Evolutionary conservation across 2,113 vertebrate genomes (phyloP).

Genomic region (Aythya baeri): DNA sequence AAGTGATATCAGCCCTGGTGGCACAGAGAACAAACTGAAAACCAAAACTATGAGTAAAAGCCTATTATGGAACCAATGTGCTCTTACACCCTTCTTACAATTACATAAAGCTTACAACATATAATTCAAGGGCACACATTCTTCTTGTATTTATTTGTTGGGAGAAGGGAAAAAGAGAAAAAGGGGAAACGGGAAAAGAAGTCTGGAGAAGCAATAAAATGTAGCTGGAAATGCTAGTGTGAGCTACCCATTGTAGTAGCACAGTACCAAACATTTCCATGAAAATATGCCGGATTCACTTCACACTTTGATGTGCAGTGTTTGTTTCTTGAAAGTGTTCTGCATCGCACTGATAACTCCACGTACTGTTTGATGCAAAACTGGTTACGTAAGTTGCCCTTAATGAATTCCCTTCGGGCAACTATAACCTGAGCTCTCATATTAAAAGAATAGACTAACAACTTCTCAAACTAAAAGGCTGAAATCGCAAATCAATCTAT

Average conservation of each 20-base stretch:
- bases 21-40: not conserved
- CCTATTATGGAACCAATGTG: not conserved
- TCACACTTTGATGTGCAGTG: not conserved
- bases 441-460: not conserved
- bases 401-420: constrained; percentile 5
- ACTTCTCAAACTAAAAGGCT: not conserved
- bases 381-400: not conserved
- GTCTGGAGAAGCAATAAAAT: not conserved
- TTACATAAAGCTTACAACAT: not conserved
- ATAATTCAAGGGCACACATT: not conserved
- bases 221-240: not conserved
- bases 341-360: not conserved
- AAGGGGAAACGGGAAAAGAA: not conserved
- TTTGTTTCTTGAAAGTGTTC: not conserved
- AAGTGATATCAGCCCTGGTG: not conserved
- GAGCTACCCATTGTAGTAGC: not conserved
- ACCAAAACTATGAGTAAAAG: not conserved
- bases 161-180: not conserved
- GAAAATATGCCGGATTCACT: not conserved
- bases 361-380: not conserved
- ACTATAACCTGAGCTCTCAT: not conserved
- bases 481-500: not conserved
- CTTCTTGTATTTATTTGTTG: not conserved
- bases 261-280: not conserved
- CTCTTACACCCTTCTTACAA: not conserved